Base-by-base conservation (phyloP, 2,888 invertebrate genomes). In the Salticus scenicus region DNA sequence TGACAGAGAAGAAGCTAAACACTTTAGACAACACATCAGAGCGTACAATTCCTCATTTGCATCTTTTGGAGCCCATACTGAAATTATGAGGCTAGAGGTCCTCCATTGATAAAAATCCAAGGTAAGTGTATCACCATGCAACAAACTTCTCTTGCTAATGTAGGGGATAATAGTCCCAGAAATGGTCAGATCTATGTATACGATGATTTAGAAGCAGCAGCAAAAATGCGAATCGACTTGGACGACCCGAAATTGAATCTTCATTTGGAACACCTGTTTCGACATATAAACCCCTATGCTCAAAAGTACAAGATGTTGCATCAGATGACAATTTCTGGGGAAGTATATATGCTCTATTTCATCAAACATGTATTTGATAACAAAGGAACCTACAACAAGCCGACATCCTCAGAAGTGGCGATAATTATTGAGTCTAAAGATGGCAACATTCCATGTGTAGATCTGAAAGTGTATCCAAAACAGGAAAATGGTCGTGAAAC, bases 241-340 rank as follows among this genome's bases (percentile, higher is more conserved):
- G 47, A 47, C 10, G 17, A 47, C 7, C 70, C 41, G 12, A 1
- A 70, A 27, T 70, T 70, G 1, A 70, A 70, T 27, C n/a, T 37
- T 24, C 70, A 5, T 42, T 12, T 70, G 12, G 70, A 70, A 41
- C n/a, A 41, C 1, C 20, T 70, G 42, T 27, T 70, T 14, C 33
- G 41, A 5, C 20, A 24, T 14, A 70, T 70, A 10, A 70, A 41
- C 24, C 70, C 70, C 24, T 70, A 41, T 41, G 42, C 20, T 10
- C 70, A 37, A 24, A 70, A 70, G 27, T 70, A 70, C 41, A 70
- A 70, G 41, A 70, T 70, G 70, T 27, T 70, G 41, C 70, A 31
- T 41, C 41, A 70, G 14, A 37, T 70, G 69, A 10, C 37, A 10
- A 37, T 37, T 37, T 37, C 37, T 37, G 37, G 4, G 10, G 37